Evolutionary conservation across 2,797 vertebrate genomes (phyloP), one percentile per base, ranked within the genome.

Genomic region (Clarias platycephalus): DNA sequence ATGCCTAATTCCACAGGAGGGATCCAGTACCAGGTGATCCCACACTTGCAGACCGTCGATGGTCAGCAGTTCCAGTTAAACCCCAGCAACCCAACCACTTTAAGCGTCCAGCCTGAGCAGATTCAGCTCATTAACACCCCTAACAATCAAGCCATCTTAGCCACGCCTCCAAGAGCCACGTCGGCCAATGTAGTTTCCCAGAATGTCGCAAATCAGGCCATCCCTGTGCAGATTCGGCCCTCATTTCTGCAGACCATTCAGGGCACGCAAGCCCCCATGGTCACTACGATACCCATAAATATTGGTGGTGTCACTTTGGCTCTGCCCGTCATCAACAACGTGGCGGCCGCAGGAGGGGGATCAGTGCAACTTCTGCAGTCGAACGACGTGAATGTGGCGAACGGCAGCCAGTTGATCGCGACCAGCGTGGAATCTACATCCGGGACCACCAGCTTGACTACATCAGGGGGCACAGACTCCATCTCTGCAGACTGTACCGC

Each of bases 1-100:
- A 94, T 99, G 81, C 96, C 97, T 87, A 98, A 94, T 90, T 94
- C 97, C 0, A 91, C 96, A 0, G 96, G 97, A 18, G 97, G 95
- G 62, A 95, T 99, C 62, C 98, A 99, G 91, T 99, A 99, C 90
- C 98, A 99, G 94, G 97, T 99, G 88, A 97, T 99, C 90, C 98
- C 98, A 24, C 98, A 99, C 88, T 94, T 99, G 91, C 98, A 99
- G 93, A 96, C 98, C 4, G 94, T 97, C 0, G 98, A 99, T 90
- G 96, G 98, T 86, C 98, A 98, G 92, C 98, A 98, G 91, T 96
- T 98, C 92, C 98, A 99, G 81, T 95, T 99, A 90, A 97, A 94
- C 91, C 94, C 97, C 20, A 94, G 95, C 87, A 97, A 94, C 84
- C 58, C 96, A 60, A 91, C 96, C 71, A 94, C 97, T 90, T 94